These are phyloP conservation scores for Prinia subflava DNA, from an alignment of 2,113 vertebrate genomes.

Conservation along the genomic window DNA sequence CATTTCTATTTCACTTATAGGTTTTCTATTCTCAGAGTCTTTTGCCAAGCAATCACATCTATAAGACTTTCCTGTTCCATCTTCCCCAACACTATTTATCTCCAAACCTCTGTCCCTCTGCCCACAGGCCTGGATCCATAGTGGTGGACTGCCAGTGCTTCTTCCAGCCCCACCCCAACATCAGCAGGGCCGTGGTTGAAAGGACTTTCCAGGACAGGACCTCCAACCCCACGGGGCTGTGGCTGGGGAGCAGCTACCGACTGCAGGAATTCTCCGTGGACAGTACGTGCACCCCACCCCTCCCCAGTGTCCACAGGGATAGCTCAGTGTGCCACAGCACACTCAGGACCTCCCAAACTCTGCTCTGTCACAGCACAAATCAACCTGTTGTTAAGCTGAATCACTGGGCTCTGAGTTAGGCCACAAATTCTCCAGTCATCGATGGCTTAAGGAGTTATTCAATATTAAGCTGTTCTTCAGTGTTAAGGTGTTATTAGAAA, in stretches of 20 bases:
- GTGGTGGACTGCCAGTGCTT: conserved; percentile 58
- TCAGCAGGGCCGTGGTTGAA: conserved; percentile 10
- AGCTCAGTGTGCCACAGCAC: not conserved
- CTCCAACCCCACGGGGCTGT: conserved; percentile 3
- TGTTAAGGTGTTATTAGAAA: not conserved
- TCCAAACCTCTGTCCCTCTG: not conserved
- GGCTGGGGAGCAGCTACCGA: conserved; percentile 65
- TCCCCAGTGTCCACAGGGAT: not conserved
- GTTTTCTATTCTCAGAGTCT: no score
- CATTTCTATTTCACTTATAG: no score
- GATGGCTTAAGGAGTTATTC: not conserved
- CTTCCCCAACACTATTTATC: not conserved
- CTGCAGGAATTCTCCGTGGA: conserved; percentile 47
- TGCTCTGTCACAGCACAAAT: not conserved
- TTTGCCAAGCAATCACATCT: no score
- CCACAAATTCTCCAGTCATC: not conserved
- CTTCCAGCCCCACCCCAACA: conserved; percentile 44
- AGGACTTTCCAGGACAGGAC: conserved; percentile 57
- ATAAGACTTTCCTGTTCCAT: no score
- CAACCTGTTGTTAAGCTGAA: not conserved
- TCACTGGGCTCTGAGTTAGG: not conserved
- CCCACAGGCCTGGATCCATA: conserved; percentile 62
- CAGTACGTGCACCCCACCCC: conserved; percentile 18
- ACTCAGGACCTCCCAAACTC: not conserved
- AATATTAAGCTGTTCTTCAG: not conserved